Percentiles rank a stretch among this genome's conserved stretches.
These are phyloP conservation scores for Rhinichthys osculus DNA, from an alignment of 2,797 vertebrate genomes.

Conservation along the genomic window DNA sequence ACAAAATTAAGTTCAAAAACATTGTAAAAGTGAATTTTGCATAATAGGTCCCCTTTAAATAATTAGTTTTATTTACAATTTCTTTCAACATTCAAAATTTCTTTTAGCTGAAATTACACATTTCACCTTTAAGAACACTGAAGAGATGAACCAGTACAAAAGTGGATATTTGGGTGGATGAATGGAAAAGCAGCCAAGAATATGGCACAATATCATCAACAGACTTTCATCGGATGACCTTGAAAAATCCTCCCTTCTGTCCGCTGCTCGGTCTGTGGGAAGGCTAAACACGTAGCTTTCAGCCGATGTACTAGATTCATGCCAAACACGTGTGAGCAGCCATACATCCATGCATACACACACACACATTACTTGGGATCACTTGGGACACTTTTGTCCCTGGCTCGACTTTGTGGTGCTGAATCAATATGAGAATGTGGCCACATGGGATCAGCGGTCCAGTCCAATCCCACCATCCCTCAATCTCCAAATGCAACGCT, in stretches of 20 bases:
- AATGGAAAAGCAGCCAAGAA: conserved; percentile 17
- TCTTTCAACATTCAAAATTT: too few species aligned
- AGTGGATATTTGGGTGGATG: not conserved
- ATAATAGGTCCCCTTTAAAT: too few species aligned
- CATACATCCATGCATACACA: not conserved
- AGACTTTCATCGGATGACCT: conserved; percentile 43
- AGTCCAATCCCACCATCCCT: not conserved
- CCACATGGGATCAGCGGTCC: not conserved
- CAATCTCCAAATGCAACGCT: not conserved
- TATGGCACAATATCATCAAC: conserved; percentile 8
- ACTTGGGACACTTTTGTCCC: conserved; percentile 33
- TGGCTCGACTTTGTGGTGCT: conserved; percentile 18
- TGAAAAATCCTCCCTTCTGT: conserved; percentile 53
- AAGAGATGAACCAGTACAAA: conserved; percentile 48
- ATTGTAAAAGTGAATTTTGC: too few species aligned
- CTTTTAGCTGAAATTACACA: too few species aligned
- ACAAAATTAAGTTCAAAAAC: too few species aligned
- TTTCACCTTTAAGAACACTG: not conserved
- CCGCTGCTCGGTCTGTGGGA: conserved; percentile 28
- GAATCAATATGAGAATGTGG: conserved; percentile 8
- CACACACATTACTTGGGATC: conserved; percentile 23
- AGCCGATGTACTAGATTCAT: conserved; percentile 16
- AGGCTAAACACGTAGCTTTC: conserved; percentile 25
- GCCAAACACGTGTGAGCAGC: conserved; percentile 49
- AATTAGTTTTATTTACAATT: too few species aligned